Base-by-base conservation (phyloP, 1,140 invertebrate genomes). In the Microplitis mediator region DNA sequence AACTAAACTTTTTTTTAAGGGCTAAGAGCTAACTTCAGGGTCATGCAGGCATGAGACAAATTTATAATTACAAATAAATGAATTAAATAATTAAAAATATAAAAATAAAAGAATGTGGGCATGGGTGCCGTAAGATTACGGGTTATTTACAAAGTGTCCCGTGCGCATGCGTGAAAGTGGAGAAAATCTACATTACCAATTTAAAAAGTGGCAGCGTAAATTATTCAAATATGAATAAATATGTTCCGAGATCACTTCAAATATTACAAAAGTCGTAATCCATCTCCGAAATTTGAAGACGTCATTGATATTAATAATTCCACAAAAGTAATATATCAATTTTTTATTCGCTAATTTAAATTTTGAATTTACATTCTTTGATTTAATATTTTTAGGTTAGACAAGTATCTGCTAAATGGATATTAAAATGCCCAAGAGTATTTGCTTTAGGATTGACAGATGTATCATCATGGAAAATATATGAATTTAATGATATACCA, bases 221-320 rank as follows among this genome's bases (percentile, higher is more conserved):
- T 4, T 69, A 36, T 61, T 70, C 31, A 3, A 66, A 56, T 39
- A 32, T 23, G 16, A 54, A 69, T 64, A 14, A 71, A 52, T 31
- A 89, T 88, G 88, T 91, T 91, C 76, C 88, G 85, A 79, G 83
- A 88, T 50, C 80, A 77, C 79, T 91, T 91, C 79, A 91, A 91
- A 80, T 89, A 89, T 81, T 91, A 90, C 65, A 91, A 91, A 79
- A 82, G 86, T 5, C 86, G 87, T 76, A 85, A 84, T 64, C 83
- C 85, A 4, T 65, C 75, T n/a, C 89, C 89, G 2, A 79, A 88
- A 79, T 82, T 90, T 4, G 77, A 78, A 16, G 73, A 88, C 76
- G 90, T 91, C 0, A 82, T 91, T 13, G 86, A 91, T 77, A 79
- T 91, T 9, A 69, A 82, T 51, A 73, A 72, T 4, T 31, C 60